Base-by-base conservation (phyloP, 2,888 invertebrate genomes). In the Cynaeus angustus region DNA sequence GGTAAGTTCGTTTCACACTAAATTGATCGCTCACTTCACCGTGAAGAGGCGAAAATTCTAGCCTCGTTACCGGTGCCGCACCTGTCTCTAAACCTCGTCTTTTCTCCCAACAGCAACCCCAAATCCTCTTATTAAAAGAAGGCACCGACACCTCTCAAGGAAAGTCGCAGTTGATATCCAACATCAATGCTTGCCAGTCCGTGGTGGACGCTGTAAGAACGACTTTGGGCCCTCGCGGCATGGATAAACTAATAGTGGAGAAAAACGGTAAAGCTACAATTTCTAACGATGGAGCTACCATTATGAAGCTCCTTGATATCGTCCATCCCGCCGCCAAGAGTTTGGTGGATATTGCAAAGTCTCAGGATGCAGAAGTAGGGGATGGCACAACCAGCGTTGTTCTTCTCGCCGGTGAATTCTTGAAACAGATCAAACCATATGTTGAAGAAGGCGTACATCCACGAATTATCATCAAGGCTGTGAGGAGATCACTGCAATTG, bases 361-460 rank as follows among this genome's bases (percentile, higher is more conserved):
- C 99, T 41, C 99, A 99, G 85, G 98, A 98, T 89, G 96, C 96
- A 21, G 98, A 98, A 91, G 98, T 99, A 61, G 99, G 99, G 3
- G 99, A 99, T 86, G 99, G 99, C 5, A 99, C 99, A 7, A 99
- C 99, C 0, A 97, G 95, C 62, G 99, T 99, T 26, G 98, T 99
- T 1, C 87, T 99, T 68, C 85, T 99, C 56, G 97, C 99, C 30
- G 97, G 97, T 9, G 99, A 99, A 86, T 93, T 98, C 74, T 86
- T 99, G 76, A 98, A 97, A 85, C 94, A 97, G 82, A 88, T 97
- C 75, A 99, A 99, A 84, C 93, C 95, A 0, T 98, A 94, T 80
- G 91, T 99, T 28, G 99, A 99, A 83, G 99, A 99, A 85, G 98
- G 98, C 9, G 93, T 94, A 0, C 99, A 99, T 84, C 97, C 99